Evolutionary conservation across 2,113 vertebrate species (phyloP), one percentile per base, ranked within the genome.

Genomic region (Girardinichthys multiradiatus): DNA sequence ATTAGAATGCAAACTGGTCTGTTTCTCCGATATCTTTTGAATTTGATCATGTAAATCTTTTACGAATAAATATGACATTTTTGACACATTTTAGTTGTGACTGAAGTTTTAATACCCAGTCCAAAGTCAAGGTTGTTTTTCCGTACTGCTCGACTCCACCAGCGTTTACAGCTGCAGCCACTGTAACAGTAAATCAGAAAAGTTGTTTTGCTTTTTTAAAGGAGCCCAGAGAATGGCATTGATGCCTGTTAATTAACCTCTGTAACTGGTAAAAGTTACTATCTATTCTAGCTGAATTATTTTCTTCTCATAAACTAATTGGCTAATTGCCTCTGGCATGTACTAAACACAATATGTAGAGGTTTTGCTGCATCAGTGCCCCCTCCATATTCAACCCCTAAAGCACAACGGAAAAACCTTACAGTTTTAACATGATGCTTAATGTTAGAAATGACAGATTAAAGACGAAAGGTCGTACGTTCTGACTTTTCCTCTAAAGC

Each of bases 211-310:
- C 48, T 54, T 45, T 45, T 45, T 45, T 45, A 5, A 37, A 26
- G 14, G 24, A n/a, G n/a, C 29, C 21, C 45, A n/a, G 28, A 8
- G 21, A 33, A 31, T 14, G 35, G 29, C 45, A 15, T 54, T 30
- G 39, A 17, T 45, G 64, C 15, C 42, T 54, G 45, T 51, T 45
- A 54, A 54, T 67, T 67, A 67, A 33, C 65, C 45, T 31, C 21
- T 31, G 28, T n/a, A 48, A 67, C 33, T 21, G 21, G 45, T n/a
- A 54, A 51, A n/a, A 54, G 31, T 67, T 28, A 2, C 9, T 24
- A 30, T 66, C 39, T 66, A 21, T 66, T 66, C 28, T 12, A 12
- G 42, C 62, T 11, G 19, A 31, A 51, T 67, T 30, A 67, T 67
- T 67, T 35, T 33, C 24, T 35, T 24, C 30, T 15, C 30, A 26